These are phyloP conservation scores for Dimorphilus gyrociliatus DNA, from an alignment of 2,888 invertebrate genomes.

Conservation along the genomic window DNA sequence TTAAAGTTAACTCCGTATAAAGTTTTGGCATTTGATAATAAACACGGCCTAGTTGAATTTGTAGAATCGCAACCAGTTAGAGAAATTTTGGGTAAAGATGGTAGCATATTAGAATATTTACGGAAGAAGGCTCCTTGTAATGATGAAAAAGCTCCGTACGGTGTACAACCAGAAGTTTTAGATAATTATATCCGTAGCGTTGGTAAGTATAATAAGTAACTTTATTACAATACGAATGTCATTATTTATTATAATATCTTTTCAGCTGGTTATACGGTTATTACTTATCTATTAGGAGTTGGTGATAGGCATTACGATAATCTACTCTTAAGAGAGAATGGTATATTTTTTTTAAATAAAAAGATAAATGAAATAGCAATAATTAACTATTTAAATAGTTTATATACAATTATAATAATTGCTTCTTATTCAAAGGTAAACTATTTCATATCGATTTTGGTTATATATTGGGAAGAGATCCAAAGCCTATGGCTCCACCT, in stretches of 20 bases:
- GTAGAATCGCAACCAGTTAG: slow-evolving; percentile 82
- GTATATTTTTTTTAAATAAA: slow-evolving; percentile 33
- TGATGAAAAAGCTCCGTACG: slow-evolving; percentile 72
- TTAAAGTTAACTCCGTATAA: slow-evolving; percentile 85
- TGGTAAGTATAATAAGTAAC: slow-evolving; percentile 40
- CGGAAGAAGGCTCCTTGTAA: slow-evolving; percentile 70
- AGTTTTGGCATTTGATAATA: slow-evolving; percentile 84
- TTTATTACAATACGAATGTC: neutral
- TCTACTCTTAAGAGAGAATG: slow-evolving; percentile 69
- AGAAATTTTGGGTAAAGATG: slow-evolving; percentile 53
- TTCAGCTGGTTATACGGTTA: slow-evolving; percentile 83
- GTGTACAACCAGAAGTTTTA: slow-evolving; percentile 82
- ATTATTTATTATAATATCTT: slow-evolving; percentile 8
- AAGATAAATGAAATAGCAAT: neutral
- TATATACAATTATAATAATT: too few relatives aligned
- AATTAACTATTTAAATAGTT: neutral
- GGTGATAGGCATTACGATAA: slow-evolving; percentile 97
- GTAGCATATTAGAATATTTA: slow-evolving; percentile 82
- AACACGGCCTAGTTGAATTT: slow-evolving; percentile 89
- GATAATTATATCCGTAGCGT: slow-evolving; percentile 72
- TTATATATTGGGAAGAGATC: slow-evolving; percentile 88
- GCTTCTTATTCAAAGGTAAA: too few relatives aligned
- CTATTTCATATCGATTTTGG: slow-evolving; percentile 53
- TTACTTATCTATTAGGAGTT: slow-evolving; percentile 89
- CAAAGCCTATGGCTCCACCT: slow-evolving; percentile 93